Percentiles rank a stretch among this genome's conserved stretches.
Evolutionary conservation across 2,113 vertebrate species (phyloP).

Genomic region (Neolamprologus devosi): DNA sequence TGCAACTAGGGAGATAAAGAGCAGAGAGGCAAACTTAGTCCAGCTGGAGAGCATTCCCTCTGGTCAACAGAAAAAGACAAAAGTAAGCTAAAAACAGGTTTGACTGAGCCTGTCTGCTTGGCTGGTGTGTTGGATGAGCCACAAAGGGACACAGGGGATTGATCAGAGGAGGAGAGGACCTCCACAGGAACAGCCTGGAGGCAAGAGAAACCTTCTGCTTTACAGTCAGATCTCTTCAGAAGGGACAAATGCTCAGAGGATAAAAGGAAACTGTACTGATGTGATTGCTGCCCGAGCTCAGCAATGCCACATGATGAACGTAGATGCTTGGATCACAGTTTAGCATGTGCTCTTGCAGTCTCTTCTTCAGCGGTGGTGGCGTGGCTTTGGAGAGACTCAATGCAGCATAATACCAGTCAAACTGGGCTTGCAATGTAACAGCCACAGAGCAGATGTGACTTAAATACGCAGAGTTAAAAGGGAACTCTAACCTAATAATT

Average conservation of each 20-base stretch:
- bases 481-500: conserved; percentile 40
- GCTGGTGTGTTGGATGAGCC: conserved; percentile 47
- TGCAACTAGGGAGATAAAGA: conserved; percentile 52
- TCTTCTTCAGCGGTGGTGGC: neutral
- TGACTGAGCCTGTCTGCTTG: conserved; percentile 46
- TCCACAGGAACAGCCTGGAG: conserved; percentile 42
- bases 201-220: conserved; percentile 41
- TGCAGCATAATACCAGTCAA: neutral
- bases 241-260: conserved; percentile 17
- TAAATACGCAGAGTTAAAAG: neutral
- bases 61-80: conserved; percentile 46
- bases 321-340: conserved; percentile 16
- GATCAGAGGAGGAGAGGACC: conserved; percentile 45
- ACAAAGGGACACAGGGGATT: conserved; percentile 50
- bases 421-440: neutral
- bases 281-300: conserved; percentile 20
- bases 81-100: conserved; percentile 46
- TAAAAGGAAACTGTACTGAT: conserved; percentile 32
- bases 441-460: neutral
- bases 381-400: neutral
- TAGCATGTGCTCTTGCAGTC: neutral
- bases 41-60: conserved; percentile 53
- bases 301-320: conserved; percentile 10
- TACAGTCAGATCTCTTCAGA: conserved; percentile 28
- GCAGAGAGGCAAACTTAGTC: conserved; percentile 36